These are phyloP conservation scores for Drosophila ironensis DNA, from an alignment of 1,140 invertebrate genomes.

Conservation along the genomic window DNA sequence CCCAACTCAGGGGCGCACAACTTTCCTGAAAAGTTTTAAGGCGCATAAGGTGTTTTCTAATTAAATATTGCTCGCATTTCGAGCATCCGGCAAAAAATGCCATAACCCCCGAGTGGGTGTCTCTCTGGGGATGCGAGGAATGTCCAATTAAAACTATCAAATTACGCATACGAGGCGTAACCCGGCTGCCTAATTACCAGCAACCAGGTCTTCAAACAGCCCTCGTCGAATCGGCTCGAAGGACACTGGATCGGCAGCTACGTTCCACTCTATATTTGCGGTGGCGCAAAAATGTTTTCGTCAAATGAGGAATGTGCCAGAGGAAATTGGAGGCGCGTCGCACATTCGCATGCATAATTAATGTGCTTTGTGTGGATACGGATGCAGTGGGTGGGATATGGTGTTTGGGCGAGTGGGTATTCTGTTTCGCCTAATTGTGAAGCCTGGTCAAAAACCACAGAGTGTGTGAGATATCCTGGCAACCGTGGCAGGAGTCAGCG, in stretches of 20 bases:
- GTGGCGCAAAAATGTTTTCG: constrained; percentile 58
- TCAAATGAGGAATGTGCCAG: constrained; percentile 41
- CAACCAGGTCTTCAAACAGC: constrained; percentile 38
- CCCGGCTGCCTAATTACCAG: constrained; percentile 52
- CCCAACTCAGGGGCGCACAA: background rate
- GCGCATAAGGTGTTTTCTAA: constrained; percentile 22
- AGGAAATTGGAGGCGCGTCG: constrained; percentile 62
- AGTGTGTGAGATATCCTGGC: constrained; percentile 7
- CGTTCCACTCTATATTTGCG: constrained; percentile 45
- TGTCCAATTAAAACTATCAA: constrained; percentile 77
- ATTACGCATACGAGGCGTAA: constrained; percentile 56
- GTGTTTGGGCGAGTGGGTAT: constrained; percentile 3
- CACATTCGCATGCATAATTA: constrained; percentile 69
- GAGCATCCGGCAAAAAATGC: constrained; percentile 50
- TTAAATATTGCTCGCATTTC: constrained; percentile 39
- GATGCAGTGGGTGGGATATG: background rate
- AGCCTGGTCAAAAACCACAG: constrained; percentile 45
- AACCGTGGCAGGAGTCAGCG: constrained; percentile 20
- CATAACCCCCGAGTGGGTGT: background rate
- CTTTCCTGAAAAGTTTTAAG: constrained; percentile 20
- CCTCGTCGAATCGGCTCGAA: constrained; percentile 29
- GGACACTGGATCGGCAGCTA: constrained; percentile 19
- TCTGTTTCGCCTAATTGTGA: constrained; percentile 61
- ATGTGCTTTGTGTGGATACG: constrained; percentile 37
- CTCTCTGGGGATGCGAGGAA: constrained; percentile 15